Base-by-base conservation (phyloP, 1,140 invertebrate species). In the Papilio polyxenes region DNA sequence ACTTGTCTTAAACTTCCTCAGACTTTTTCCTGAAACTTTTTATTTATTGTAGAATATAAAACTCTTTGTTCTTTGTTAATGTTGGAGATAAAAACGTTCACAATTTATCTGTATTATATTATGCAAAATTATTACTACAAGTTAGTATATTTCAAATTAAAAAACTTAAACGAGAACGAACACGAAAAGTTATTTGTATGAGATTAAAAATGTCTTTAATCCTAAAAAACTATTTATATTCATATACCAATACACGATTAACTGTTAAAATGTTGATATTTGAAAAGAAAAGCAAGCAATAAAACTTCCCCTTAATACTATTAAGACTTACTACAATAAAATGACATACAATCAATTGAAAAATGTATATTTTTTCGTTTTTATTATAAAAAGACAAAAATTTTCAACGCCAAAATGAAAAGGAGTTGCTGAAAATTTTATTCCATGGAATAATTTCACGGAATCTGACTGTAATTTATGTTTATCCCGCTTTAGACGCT, bases 401-500 rank as follows among this genome's bases (percentile, higher is more conserved):
- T 69, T 69, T 69, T 31, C 3, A 69, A 37, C 65, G 31, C 11
- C 23, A 69, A 69, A 69, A 69, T 40, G 13, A 69, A 69, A 69
- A 69, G 65, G 65, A 31, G 65, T 69, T 31, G 5, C 65, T 69
- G 65, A 69, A 69, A 69, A 69, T 69, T 69, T 69, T 69, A 69
- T 69, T 69, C 65, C 23, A 15, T 31, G 11, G 65, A 37, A 31
- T 65, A 65, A 31, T 65, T 31, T 65, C 9, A 65, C 65, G 31
- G 31, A 72, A 72, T 72, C 65, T 37, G 31, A 23, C 11, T 20
- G 65, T 72, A 72, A 72, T 72, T 72, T 72, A 72, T 72, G 31
- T 72, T 72, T 72, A 72, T 72, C 40, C 65, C 65, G 65, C 31
- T 72, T 72, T 72, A 72, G 65, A 72, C 17, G 65, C 65, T 72